Evolutionary conservation across 2,888 invertebrate genomes (phyloP), one percentile per base, ranked within the genome.

Genomic region (Seira ritae): DNA sequence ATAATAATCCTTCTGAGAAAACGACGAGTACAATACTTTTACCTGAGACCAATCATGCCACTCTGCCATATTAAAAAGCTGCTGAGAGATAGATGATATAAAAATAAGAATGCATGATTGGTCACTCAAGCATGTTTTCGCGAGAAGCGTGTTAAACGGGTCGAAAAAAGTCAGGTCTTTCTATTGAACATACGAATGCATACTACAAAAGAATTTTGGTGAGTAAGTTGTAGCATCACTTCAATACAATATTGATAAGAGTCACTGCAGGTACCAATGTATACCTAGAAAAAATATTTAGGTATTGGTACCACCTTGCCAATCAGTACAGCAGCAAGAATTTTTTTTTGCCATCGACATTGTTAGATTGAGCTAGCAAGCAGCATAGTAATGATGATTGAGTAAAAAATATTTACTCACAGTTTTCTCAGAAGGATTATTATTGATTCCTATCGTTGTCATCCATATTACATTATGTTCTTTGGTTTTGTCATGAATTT

Each of bases 51-150:
- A 55, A 55, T 55, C 55, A 55, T 55, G 15, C 55, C 55, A 12
- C 55, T 55, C 12, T 55, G 17, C 55, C 12, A 55, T 17, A 55
- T 55, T 55, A 55, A 55, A 3, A 55, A 55, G 12, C 1, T 55
- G 55, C 15, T 42, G 6, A 6, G 55, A 46, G 12, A 71, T 60
- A 72, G 55, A 72, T 55, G 17, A 68, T 37, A 31, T 31, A 31
- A 42, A 68, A 68, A 68, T 37, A 65, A 65, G 17, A 70, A 23
- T 50, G 19, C 72, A 66, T 31, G 23, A 66, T 74, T 74, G 74
- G 50, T 19, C 74, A 74, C 42, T 74, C 66, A 74, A 42, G 66
- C 74, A 74, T 74, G 74, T 65, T 74, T 74, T 74, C 42, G 74
- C 65, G 65, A 74, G 60, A 66, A 74, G 66, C 66, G 60, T 74